Evolutionary conservation across 2,888 invertebrate genomes (phyloP).

Genomic region (Minunthozetes semirufus): DNA sequence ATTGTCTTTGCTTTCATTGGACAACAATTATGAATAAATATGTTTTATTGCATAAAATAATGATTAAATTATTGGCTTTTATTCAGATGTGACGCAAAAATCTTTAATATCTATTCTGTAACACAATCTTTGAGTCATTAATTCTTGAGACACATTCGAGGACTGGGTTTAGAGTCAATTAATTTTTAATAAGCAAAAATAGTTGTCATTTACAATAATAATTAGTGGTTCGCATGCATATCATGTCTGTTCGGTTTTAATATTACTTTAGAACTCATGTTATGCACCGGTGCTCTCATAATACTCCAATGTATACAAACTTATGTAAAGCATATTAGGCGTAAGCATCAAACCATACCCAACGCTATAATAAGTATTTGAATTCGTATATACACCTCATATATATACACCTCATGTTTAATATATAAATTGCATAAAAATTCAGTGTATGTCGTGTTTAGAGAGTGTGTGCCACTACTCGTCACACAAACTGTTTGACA

Average conservation of each 20-base stretch:
- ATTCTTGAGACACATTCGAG: neutral
- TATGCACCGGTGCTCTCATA: constrained; percentile 9
- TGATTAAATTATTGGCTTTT: too few species aligned
- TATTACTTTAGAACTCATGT: constrained; percentile 14
- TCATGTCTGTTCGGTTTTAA: constrained; percentile 14
- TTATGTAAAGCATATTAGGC: constrained; percentile 28
- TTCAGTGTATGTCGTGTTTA: neutral
- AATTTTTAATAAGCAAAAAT: constrained; percentile 24
- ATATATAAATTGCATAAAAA: constrained; percentile 19
- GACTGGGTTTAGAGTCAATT: constrained; percentile 3
- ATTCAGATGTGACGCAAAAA: too few species aligned
- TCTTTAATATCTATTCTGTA: neutral
- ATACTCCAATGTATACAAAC: constrained; percentile 9
- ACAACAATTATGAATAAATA: too few species aligned
- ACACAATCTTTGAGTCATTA: neutral
- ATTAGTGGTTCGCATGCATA: constrained; percentile 3
- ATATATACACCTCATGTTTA: neutral
- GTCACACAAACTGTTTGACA: neutral
- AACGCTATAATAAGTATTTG: neutral
- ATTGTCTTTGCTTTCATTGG: neutral
- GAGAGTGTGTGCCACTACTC: neutral
- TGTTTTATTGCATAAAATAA: too few species aligned
- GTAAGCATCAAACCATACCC: constrained; percentile 5
- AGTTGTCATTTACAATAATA: constrained; percentile 19
- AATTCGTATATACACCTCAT: neutral